Base-by-base conservation (phyloP, 2,797 vertebrate genomes). In the Fistularia tabacaria region DNA sequence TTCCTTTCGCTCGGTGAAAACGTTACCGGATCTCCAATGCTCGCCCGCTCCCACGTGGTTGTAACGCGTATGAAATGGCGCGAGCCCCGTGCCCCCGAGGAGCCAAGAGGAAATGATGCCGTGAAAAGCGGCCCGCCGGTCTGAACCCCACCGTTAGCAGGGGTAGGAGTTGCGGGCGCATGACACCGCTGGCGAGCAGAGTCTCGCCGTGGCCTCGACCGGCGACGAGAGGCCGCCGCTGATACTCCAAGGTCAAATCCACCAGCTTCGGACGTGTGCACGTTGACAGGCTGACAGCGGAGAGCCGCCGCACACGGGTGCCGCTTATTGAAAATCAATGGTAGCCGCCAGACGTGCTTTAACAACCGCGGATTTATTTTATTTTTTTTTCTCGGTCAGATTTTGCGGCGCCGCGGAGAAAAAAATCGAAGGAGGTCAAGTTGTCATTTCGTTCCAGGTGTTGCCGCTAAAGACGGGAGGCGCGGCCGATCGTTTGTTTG, bases 301-400 rank as follows among this genome's bases (percentile, higher is more conserved):
- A 66, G 74, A 63, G 70, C 47, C 10, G 36, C 71, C 59, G 82
- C 62, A 71, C 67, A 81, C 71, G 79, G 78, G 66, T 73, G 51
- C 59, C 81, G 73, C 79, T 86, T 85, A 86, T 85, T 86, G 82
- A 87, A 90, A 91, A 90, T 90, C 88, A 86, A 90, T 90, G 54
- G 74, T 72, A 62, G 79, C 68, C 11, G 65, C 73, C 62, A 79
- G 45, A 83, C 73, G 61, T 72, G 77, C 74, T 69, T 79, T 51
- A 79, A 78, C 77, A 71, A 68, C 52, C 62, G 64, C 47, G 43
- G 25, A 25, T 71, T 73, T 76, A 74, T 60, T 74, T 74, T 57
- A 36, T 57, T 54, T 59, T 25, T 25, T 25, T 25, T 25, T 25
- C 5, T 25, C 25, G 2, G 25, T 25, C 25, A 25, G 25, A 25